These are phyloP conservation scores for Kryptolebias ocellatus DNA, from an alignment of 2,797 vertebrate species.

Conservation along the genomic window DNA sequence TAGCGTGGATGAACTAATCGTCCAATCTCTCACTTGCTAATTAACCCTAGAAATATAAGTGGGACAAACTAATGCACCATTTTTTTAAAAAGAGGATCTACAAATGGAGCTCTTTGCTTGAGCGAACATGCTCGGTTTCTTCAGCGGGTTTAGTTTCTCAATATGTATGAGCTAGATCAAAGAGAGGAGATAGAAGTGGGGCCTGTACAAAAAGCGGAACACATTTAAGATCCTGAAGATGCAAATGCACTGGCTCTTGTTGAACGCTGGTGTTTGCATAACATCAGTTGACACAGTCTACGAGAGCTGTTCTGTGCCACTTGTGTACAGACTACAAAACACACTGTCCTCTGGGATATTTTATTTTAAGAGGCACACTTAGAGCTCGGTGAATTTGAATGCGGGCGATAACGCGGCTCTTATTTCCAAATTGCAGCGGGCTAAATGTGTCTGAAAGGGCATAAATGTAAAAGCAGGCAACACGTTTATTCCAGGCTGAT, in stretches of 20 bases:
- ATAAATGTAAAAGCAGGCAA: constrained; percentile 16
- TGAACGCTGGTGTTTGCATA: constrained; percentile 74
- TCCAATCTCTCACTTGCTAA: constrained; percentile 78
- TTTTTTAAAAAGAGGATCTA: constrained; percentile 41
- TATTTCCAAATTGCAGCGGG: constrained; percentile 34
- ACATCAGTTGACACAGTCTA: constrained; percentile 63
- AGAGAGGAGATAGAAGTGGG: constrained; percentile 69
- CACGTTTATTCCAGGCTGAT: constrained; percentile 18
- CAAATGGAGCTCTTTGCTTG: constrained; percentile 64
- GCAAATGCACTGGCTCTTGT: constrained; percentile 69
- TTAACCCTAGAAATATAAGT: constrained; percentile 74
- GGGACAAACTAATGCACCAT: constrained; percentile 66
- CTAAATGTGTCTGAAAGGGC: constrained; percentile 46
- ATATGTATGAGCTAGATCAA: constrained; percentile 83
- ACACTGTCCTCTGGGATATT: constrained; percentile 71
- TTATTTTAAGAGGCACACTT: constrained; percentile 61
- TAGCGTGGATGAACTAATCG: constrained; percentile 78
- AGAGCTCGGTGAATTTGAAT: constrained; percentile 27
- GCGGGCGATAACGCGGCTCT: constrained; percentile 17
- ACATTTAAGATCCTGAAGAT: constrained; percentile 69
- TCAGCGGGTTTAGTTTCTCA: constrained; percentile 63
- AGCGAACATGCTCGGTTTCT: constrained; percentile 58
- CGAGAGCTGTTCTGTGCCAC: constrained; percentile 58
- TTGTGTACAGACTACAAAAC: constrained; percentile 70
- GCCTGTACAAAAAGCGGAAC: constrained; percentile 55